Evolutionary conservation across 2,113 vertebrate species (phyloP), one percentile per base, ranked within the genome.

Genomic region (Micronycteris hirsuta): DNA sequence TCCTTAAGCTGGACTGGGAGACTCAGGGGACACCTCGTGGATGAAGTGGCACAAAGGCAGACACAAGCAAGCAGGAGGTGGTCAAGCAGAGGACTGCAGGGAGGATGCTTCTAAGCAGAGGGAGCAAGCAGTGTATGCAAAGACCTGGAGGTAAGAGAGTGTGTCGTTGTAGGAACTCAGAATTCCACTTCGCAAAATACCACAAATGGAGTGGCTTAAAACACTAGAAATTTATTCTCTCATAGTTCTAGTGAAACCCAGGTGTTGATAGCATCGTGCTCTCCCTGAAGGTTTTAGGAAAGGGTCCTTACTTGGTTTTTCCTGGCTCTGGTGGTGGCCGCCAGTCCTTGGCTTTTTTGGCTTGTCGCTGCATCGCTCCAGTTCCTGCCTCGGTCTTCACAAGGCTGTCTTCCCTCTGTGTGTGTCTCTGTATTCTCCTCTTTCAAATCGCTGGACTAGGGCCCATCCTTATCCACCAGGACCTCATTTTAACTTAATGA

Each of bases 91-190:
- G 31, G 49, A 24, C 13, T 5, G 20, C 3, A 9, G n/a, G 70
- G 14, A 41, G 9, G 28, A 52, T 77, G 36, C 7, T 20, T 3
- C 47, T 10, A 20, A 15, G 77, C 15, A 82, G 33, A 24, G 6
- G 31, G 5, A 1, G 19, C n/a, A 6, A 28, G 2, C 28, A 9
- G 4, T 16, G 0, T 22, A 0, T 8, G 10, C 8, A n/a, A 33
- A 85, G 68, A 36, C 5, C 7, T 70, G 16, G 68, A 41, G 2
- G 20, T 26, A 14, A 20, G 33, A 38, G 33, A n/a, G 12, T 2
- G 13, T 47, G n/a, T 82, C 13, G 0, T 3, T 36, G 6, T n/a
- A 3, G 20, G 73, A 22, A 14, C 58, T 82, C 47, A 33, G 7
- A 24, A 16, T 31, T 14, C 61, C 65, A 43, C 8, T 24, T n/a